Conservation (phyloP, 2,888 invertebrate genomes). For the Schrankia costaestrigalis region DNA sequence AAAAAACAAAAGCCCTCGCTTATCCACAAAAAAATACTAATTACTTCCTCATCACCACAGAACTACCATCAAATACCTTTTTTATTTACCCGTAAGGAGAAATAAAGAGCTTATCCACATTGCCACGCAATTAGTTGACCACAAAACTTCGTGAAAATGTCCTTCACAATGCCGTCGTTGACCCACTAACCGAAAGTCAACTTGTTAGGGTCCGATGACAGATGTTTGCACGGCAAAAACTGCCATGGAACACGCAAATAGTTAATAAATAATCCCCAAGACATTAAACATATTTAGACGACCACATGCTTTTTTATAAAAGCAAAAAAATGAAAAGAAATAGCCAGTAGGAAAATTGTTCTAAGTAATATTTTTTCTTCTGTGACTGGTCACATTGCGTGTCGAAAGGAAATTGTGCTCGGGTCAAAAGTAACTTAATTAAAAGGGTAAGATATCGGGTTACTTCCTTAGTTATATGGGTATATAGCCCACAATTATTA, state of each 20-base stretch:
- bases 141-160: slow-evolving; percentile 37
- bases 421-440: slow-evolving; percentile 44
- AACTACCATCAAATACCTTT: slow-evolving; percentile 24
- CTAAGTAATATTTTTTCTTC: slow-evolving; percentile 7
- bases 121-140: slow-evolving; percentile 38
- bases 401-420: slow-evolving; percentile 48
- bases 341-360: slow-evolving; percentile 4
- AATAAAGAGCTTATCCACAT: slow-evolving; percentile 40
- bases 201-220: slow-evolving; percentile 55
- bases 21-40: slow-evolving; percentile 8
- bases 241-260: slow-evolving; percentile 42
- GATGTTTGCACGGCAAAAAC: slow-evolving; percentile 62
- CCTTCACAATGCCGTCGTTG: slow-evolving; percentile 45
- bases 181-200: slow-evolving; percentile 57
- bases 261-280: slow-evolving; percentile 50
- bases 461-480: slow-evolving; percentile 30
- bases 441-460: slow-evolving; percentile 45
- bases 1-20: neutral
- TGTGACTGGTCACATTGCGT: slow-evolving; percentile 44
- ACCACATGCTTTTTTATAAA: slow-evolving; percentile 6
- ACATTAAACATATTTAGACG: slow-evolving; percentile 27
- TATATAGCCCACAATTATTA: slow-evolving; percentile 33
- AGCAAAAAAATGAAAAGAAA: neutral
- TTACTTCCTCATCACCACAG: slow-evolving; percentile 12
- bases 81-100: slow-evolving; percentile 29